Base-by-base conservation (phyloP, 2,888 invertebrate genomes). In the Cheilosia scutellata region DNA sequence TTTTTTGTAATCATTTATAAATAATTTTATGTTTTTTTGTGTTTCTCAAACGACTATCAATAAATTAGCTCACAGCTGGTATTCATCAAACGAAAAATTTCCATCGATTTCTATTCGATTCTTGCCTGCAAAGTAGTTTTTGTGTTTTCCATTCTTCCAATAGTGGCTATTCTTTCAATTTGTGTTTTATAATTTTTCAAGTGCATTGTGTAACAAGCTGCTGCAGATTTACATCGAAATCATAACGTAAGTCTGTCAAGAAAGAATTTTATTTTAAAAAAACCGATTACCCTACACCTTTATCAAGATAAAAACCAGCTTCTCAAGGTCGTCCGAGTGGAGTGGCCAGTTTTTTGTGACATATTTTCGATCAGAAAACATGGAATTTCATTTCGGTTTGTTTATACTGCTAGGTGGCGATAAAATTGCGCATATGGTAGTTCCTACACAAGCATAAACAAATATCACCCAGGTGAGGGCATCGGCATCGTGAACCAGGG, bases 171-270 rank as follows among this genome's bases (percentile, higher is more conserved):
- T 71, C 13, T 75, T 65, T 53, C 47, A 53, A 58, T 65, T 75
- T 27, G 51, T 83, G 47, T 82, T 60, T 66, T 76, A 16, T 55
- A 65, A 40, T 66, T 55, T 58, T 11, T 44, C 5, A 44, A 70
- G 75, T 71, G 79, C 79, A 76, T 84, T 84, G 84, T 84, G 71
- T 75, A 79, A 84, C 79, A 29, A 68, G 16, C 27, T 44, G 68
- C 33, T 37, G 62, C 13, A 37, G 51, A 66, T 47, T 44, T 29
- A 42, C 33, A 29, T 5, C 9, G 16, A 31, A 13, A 44, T 25
- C 13, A 5, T 16, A 70, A 60, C 20, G 84, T 84, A 84, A 84
- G 84, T 9, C 16, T 47, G 37, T 49, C 40, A 11, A 58, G n/a
- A 47, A n/a, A 16, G 44, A 5, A 16, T 44, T 44, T 13, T 44